These are phyloP conservation scores for Procambarus clarkii DNA, from an alignment of 1,140 invertebrate genomes.

Conservation along the genomic window DNA sequence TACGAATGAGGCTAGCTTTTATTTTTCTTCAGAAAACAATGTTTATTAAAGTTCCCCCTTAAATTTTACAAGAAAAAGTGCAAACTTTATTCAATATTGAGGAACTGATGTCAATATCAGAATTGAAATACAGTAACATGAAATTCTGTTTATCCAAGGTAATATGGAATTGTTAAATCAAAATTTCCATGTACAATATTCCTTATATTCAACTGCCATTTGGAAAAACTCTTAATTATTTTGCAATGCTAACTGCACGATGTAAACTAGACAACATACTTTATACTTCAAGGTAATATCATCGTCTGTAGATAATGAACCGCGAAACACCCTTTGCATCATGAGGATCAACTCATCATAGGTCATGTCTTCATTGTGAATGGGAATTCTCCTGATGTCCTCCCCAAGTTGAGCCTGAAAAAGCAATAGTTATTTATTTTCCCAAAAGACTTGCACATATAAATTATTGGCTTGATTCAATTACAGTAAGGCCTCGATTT, in stretches of 20 bases:
- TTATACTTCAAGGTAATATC: slow-evolving; percentile 86
- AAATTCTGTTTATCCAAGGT: too few species aligned
- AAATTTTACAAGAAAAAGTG: too few species aligned
- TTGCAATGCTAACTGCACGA: not conserved
- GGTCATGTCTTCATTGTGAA: slow-evolving; percentile 87
- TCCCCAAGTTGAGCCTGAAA: slow-evolving; percentile 83
- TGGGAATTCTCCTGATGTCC: slow-evolving; percentile 84
- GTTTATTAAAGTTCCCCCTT: too few species aligned
- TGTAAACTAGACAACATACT: slow-evolving; percentile 79
- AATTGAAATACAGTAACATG: too few species aligned
- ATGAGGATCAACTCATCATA: slow-evolving; percentile 87
- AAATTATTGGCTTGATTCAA: not conserved
- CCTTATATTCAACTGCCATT: too few species aligned
- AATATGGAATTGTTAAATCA: too few species aligned
- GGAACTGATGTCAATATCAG: too few species aligned
- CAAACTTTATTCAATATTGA: too few species aligned
- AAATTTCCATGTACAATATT: too few species aligned
- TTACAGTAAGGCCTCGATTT: not conserved
- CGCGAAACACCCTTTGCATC: slow-evolving; percentile 86
- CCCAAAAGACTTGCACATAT: not conserved
- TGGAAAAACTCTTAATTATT: too few species aligned
- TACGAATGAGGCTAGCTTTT: too few species aligned
- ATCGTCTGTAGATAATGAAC: slow-evolving; percentile 81
- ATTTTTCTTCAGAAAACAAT: too few species aligned
- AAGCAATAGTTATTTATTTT: not conserved